A percentile compares a stretch with the other conserved stretches of the same genome.
These are phyloP conservation scores for Seriola aureovittata DNA, from an alignment of 2,113 vertebrate genomes.

Conservation along the genomic window DNA sequence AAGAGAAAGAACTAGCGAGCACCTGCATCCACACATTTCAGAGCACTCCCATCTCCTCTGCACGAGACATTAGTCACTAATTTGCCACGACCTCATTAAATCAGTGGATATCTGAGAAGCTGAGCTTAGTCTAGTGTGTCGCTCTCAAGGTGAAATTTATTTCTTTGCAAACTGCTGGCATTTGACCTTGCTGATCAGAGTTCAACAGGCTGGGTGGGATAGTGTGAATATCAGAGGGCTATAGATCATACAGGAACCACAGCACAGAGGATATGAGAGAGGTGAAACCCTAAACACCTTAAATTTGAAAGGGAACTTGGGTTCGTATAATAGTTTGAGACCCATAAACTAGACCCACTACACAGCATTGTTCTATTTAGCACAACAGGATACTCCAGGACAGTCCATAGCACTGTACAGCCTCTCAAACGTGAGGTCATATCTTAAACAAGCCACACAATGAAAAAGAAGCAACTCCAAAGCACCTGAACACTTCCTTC, in stretches of 20 bases:
- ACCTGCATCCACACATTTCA: conserved; percentile 21
- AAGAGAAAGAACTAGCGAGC: not conserved
- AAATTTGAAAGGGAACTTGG: not conserved
- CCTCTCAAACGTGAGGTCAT: not conserved
- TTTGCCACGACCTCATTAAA: conserved; percentile 32
- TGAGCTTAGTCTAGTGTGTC: conserved; percentile 6
- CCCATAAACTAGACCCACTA: not conserved
- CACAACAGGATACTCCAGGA: not conserved
- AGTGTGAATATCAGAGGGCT: conserved; percentile 11
- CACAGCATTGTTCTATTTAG: not conserved
- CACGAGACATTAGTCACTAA: conserved; percentile 24
- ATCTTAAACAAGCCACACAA: not conserved
- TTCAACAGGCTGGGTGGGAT: conserved; percentile 15
- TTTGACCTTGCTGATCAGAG: conserved; percentile 51
- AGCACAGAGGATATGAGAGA: conserved; percentile 1
- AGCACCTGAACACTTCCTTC: not conserved
- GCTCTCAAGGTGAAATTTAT: conserved; percentile 44
- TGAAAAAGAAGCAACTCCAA: not conserved
- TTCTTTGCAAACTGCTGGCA: conserved; percentile 49
- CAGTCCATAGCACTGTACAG: no score
- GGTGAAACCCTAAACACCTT: conserved; percentile 8
- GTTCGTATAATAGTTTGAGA: not conserved
- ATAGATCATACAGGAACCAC: not conserved
- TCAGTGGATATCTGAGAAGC: conserved; percentile 49
- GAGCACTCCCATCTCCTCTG: not conserved